Evolutionary conservation across 2,113 vertebrate genomes (phyloP).

Genomic region (Phylloscopus trochiloides): DNA sequence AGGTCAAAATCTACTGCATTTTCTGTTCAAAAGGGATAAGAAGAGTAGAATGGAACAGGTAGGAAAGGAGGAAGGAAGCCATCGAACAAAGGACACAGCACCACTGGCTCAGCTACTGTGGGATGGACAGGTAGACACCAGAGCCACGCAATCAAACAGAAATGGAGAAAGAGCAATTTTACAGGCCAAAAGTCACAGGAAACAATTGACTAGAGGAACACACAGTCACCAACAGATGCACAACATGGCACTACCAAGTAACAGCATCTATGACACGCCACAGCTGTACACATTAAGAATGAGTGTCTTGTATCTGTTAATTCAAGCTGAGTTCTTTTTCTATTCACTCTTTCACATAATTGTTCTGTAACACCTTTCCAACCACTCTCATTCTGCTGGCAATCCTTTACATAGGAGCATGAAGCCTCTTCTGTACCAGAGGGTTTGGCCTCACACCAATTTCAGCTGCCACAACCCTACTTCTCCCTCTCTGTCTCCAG

Average conservation of each 20-base stretch:
- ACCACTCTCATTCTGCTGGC: not conserved
- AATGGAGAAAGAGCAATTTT: not conserved
- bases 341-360: not conserved
- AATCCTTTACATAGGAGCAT: not conserved
- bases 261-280: not conserved
- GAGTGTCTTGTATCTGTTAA: not conserved
- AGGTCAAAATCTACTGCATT: not conserved
- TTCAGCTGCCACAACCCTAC: not conserved
- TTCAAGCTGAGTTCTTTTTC: not conserved
- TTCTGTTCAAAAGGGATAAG: not conserved
- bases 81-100: not conserved
- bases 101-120: not conserved
- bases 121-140: not conserved
- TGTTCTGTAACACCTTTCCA: not conserved
- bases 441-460: not conserved
- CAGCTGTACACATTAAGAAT: slow-evolving; percentile 45
- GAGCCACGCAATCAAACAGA: not conserved
- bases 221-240: not conserved
- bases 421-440: not conserved
- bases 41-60: not conserved
- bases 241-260: slow-evolving; percentile 16
- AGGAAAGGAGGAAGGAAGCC: not conserved
- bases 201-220: slow-evolving; percentile 4
- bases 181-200: not conserved
- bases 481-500: not conserved